Base-by-base conservation (phyloP, 2,888 invertebrate species). In the Glaucopsyche alexis region DNA sequence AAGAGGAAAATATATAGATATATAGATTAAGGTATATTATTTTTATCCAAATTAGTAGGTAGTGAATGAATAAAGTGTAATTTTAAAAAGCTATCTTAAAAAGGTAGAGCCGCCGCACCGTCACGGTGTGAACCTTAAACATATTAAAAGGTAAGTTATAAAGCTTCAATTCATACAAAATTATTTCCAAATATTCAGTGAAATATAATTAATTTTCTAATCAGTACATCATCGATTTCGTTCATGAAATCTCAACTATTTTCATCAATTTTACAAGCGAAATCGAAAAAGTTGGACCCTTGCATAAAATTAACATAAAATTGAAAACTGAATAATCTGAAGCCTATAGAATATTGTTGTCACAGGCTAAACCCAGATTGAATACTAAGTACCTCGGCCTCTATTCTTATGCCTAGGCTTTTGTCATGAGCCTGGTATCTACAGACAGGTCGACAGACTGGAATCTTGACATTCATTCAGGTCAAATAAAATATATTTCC, bases 391-490 rank as follows among this genome's bases (percentile, higher is more conserved):
- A 9, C 55, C 16, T n/a, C n/a, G n/a, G n/a, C 5, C 60, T 14
- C 60, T 60, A 60, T 13, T 60, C 60, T 60, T 60, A 6, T 60
- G 29, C 60, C 60, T 60, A 60, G 60, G 60, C 60, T 60, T 60
- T 60, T 60, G 55, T 60, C 29, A 13, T 60, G 14, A 55, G 55
- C 14, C 60, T 29, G 29, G 2, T 29, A 29, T 29, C 29, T 60
- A 19, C 29, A 60, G 60, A 14, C 60, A 14, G 13, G 13, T 60
- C 29, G 60, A 13, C 29, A 38, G 19, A 60, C 29, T 5, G 11
- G 19, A 7, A 29, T 60, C 60, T 60, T 60, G 29, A 60, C 60
- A 60, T 60, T 60, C 19, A 16, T 55, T 1, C 19, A 55, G 19
- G 55, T 55, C 55, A 55, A 19, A 55, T 55, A 55, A 55, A 55